These are phyloP conservation scores for Oplegnathus fasciatus DNA, from an alignment of 2,113 vertebrate species.

Conservation along the genomic window DNA sequence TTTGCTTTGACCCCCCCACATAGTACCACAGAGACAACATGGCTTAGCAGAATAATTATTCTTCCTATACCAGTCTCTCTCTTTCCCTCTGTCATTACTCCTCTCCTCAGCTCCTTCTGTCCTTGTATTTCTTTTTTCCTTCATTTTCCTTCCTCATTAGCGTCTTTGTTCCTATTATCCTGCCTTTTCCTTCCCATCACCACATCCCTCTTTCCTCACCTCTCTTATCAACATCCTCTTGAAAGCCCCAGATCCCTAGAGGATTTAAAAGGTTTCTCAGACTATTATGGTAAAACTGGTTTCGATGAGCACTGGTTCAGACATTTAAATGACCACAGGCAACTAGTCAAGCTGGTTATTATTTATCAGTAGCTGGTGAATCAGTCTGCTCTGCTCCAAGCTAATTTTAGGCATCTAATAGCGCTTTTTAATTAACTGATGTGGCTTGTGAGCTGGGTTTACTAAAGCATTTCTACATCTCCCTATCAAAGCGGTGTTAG, in stretches of 20 bases:
- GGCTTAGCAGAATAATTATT: background rate
- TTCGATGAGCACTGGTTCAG: conserved; percentile 26
- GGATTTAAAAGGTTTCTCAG: conserved; percentile 53
- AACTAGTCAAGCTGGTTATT: background rate
- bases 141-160: conserved; percentile 47
- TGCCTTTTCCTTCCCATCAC: conserved; percentile 22
- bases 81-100: conserved; percentile 6
- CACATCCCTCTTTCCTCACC: conserved; percentile 63
- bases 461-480: background rate
- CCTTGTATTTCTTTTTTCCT: conserved; percentile 15
- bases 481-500: background rate
- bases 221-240: conserved; percentile 68
- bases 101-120: background rate
- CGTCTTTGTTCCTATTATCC: conserved; percentile 44
- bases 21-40: conserved; percentile 10
- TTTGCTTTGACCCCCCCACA: conserved; percentile 4
- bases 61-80: conserved; percentile 10
- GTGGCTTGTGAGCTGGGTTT: background rate
- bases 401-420: background rate
- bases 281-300: conserved; percentile 40
- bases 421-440: background rate
- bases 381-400: conserved; percentile 2
- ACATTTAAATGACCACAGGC: conserved; percentile 6
- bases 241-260: conserved; percentile 47
- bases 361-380: conserved; percentile 7